A percentile compares a stretch with the other conserved stretches of the same genome.
Conservation (phyloP, 1,140 invertebrate genomes). For the Heliconius nattereri region DNA sequence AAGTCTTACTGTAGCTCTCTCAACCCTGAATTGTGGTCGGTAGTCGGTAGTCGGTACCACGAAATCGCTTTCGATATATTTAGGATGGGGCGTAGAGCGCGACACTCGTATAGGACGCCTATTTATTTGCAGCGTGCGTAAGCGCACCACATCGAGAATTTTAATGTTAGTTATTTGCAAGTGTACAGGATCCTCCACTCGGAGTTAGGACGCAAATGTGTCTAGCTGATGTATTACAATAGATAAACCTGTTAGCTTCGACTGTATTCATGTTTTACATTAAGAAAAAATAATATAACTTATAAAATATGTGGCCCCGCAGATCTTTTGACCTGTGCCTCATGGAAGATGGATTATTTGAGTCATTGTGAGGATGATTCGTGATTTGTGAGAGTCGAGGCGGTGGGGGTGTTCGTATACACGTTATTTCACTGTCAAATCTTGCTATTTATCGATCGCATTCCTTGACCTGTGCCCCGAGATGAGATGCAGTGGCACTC, state of each 20-base stretch:
- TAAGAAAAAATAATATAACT: constrained; percentile 45
- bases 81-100: constrained; percentile 39
- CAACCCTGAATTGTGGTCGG: constrained; percentile 40
- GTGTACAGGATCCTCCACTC: constrained; percentile 38
- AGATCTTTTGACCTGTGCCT: constrained; percentile 60
- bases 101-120: constrained; percentile 37
- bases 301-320: constrained; percentile 47
- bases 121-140: constrained; percentile 51
- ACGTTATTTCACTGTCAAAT: constrained; percentile 76
- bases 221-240: constrained; percentile 51
- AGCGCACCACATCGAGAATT: constrained; percentile 48
- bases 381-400: constrained; percentile 45
- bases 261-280: constrained; percentile 48
- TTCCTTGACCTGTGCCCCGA: constrained; percentile 64
- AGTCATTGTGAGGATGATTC: constrained; percentile 59
- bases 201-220: constrained; percentile 38
- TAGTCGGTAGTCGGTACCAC: constrained; percentile 37
- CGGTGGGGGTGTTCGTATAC: constrained; percentile 56
- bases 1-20: constrained; percentile 5
- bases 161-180: constrained; percentile 46
- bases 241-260: constrained; percentile 46
- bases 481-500: constrained; percentile 52
- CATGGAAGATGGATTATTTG: constrained; percentile 62
- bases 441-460: constrained; percentile 70
- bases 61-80: constrained; percentile 50